A percentile compares a stretch with the other conserved stretches of the same genome.
Evolutionary conservation across 2,113 vertebrate genomes (phyloP).

Genomic region (Microcebus ravelobensis): DNA sequence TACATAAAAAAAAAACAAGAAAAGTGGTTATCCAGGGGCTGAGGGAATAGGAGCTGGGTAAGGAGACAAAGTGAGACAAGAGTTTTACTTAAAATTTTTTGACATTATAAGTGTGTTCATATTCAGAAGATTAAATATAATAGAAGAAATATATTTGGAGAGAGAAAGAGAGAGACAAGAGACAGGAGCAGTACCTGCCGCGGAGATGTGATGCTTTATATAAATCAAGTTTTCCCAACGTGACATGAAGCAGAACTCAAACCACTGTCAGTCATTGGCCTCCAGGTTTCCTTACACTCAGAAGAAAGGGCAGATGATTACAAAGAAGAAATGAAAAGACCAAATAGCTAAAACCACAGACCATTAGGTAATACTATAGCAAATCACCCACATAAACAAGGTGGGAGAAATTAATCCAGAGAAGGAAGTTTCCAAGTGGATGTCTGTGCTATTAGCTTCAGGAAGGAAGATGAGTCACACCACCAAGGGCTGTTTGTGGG

Average conservation of each 20-base stretch:
- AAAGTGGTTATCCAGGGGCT: not conserved
- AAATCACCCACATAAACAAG: not conserved
- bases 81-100: not conserved
- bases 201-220: not conserved
- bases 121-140: not conserved
- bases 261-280: not conserved
- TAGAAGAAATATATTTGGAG: not conserved
- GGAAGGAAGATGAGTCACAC: constrained; percentile 65
- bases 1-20: not conserved
- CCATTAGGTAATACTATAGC: not conserved
- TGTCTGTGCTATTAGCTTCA: not conserved
- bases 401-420: not conserved
- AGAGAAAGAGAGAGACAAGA: not conserved
- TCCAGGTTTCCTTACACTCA: not conserved
- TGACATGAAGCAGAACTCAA: not conserved
- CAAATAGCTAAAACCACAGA: not conserved
- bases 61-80: not conserved
- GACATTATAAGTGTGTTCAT: not conserved
- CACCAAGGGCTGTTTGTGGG: not conserved
- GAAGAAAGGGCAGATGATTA: not conserved
- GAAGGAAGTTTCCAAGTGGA: not conserved
- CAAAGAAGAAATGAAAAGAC: not conserved
- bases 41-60: not conserved
- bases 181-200: rapidly evolving
- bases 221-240: not conserved